phyloP scores from a whole-genome alignment of 2,888 invertebrate genomes.

The Ceriagrion tenellum region DNA sequence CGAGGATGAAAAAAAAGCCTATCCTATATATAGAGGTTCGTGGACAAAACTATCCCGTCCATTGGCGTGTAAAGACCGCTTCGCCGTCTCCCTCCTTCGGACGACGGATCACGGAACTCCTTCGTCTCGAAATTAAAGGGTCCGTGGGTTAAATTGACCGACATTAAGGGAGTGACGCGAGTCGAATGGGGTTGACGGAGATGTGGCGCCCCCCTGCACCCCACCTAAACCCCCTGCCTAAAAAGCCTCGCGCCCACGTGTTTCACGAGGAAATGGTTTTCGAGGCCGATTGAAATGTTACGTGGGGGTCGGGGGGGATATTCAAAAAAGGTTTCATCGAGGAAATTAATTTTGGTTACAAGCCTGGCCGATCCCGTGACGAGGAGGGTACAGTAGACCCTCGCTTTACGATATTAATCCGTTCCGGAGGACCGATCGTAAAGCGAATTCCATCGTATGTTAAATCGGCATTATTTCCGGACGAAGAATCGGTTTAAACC shows the following conservation, averaged over 20 bases:
- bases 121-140: constrained; percentile 26
- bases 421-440: no score
- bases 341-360: not conserved
- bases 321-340: not conserved
- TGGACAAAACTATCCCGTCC: not conserved
- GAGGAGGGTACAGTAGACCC: no score
- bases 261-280: not conserved
- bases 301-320: not conserved
- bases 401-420: no score
- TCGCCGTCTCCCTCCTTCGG: not conserved
- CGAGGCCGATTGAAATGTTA: not conserved
- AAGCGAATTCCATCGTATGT: no score
- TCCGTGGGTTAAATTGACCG: not conserved
- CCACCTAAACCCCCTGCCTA: no score
- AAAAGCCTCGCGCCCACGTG: no score
- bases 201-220: not conserved
- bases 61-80: not conserved
- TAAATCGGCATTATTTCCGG: no score
- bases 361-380: not conserved
- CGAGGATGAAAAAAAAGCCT: not conserved
- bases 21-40: not conserved
- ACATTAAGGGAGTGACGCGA: not conserved
- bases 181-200: not conserved
- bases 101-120: constrained; percentile 1
- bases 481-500: no score